Percentiles rank a stretch among this genome's conserved stretches.
Conservation (phyloP, 2,113 vertebrate genomes). For the Python bivittatus region DNA sequence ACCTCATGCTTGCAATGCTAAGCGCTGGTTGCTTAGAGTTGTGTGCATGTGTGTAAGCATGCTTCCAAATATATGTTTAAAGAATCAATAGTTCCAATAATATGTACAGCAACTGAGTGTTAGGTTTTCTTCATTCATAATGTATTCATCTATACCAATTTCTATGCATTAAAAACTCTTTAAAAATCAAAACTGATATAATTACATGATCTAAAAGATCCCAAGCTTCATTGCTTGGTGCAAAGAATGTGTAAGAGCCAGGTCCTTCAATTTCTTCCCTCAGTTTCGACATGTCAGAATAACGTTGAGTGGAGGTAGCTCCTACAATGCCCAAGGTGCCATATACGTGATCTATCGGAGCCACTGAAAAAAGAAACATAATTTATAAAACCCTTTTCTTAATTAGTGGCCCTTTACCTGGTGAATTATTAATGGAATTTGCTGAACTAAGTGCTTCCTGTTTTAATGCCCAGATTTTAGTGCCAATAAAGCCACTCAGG, state of each 20-base stretch:
- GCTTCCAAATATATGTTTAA: neutral
- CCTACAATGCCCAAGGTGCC: constrained; percentile 88
- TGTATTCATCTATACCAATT: neutral
- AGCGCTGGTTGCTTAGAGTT: neutral
- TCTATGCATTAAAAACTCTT: neutral
- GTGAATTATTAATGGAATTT: neutral
- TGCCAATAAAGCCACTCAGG: neutral
- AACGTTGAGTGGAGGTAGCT: constrained; percentile 83
- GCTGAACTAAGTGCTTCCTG: neutral
- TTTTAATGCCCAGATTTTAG: neutral
- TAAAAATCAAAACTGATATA: constrained; percentile 6
- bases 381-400: neutral
- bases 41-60: neutral
- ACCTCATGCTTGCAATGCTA: neutral
- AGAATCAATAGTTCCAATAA: neutral
- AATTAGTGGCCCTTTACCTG: neutral
- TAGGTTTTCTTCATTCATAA: neutral
- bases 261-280: constrained; percentile 89
- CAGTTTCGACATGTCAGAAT: constrained; percentile 85
- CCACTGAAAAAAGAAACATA: constrained; percentile 74
- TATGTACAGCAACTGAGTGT: neutral
- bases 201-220: constrained; percentile 85
- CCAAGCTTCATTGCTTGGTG: constrained; percentile 97
- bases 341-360: constrained; percentile 93
- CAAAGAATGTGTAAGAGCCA: constrained; percentile 93